phyloP scores from a whole-genome alignment of 1,140 invertebrate genomes.

The Lepidurus couesii region DNA sequence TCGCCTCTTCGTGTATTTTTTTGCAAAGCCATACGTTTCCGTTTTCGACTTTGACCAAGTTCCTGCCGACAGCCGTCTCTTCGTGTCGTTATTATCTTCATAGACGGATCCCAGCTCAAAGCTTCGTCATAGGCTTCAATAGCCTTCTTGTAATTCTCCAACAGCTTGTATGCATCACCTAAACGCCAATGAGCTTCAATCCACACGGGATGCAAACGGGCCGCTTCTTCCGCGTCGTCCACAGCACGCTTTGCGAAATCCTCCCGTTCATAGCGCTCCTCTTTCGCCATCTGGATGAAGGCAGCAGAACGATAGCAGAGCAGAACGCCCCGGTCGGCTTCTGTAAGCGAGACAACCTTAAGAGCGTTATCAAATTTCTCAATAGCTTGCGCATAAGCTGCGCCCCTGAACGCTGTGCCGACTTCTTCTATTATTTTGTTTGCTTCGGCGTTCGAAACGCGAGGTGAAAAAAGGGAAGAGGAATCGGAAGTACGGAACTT shows the following conservation, averaged over 20 bases:
- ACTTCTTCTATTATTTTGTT: background rate
- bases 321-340: background rate
- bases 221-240: too few relatives aligned
- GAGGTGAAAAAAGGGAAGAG: background rate
- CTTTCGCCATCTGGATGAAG: background rate
- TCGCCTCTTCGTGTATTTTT: too few relatives aligned
- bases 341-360: background rate
- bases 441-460: background rate
- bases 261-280: background rate
- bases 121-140: background rate
- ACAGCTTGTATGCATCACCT: background rate
- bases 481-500: background rate
- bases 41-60: too few relatives aligned
- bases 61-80: too few relatives aligned
- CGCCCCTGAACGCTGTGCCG: background rate
- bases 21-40: too few relatives aligned
- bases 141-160: background rate
- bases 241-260: background rate
- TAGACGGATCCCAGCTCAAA: too few relatives aligned
- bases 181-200: background rate
- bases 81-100: too few relatives aligned
- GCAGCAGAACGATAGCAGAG: background rate
- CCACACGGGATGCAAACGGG: background rate
- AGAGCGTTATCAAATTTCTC: background rate
- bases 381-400: background rate